Base-by-base conservation (phyloP, 2,888 invertebrate genomes). In the Campaea margaritaria region DNA sequence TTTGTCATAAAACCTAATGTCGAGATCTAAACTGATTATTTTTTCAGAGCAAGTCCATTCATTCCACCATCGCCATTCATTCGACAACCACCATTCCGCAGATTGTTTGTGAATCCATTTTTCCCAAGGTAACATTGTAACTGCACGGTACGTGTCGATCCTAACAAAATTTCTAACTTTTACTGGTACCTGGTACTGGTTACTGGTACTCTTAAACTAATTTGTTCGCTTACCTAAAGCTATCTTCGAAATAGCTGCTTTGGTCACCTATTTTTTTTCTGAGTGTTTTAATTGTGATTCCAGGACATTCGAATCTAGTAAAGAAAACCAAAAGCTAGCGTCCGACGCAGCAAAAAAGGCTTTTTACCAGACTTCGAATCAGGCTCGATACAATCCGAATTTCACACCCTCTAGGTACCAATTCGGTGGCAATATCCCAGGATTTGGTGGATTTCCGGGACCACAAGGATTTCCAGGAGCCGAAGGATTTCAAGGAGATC, bases 291-390 rank as follows among this genome's bases (percentile, higher is more conserved):
- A 43, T 75, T 70, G 61, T 83, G 61, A 64, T 81, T 87, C 64
- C 91, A 91, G 91, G 85, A 80, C 78, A 49, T 89, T 89, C 74
- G 69, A 78, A 74, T 67, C 78, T 21, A 83, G 85, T 73, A 60
- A 83, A 59, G 82, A 83, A 56, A 83, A 78, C 65, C 91, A 90
- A 70, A 81, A 69, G 56, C 74, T 83, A 66, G 91, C 91, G 47
- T 78, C 79, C 64, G 72, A 83, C 64, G 87, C 91, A 12, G 91
- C 92, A 36, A 82, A 75, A 55, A 89, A 87, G 74, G 90, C 92
- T 41, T 92, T 76, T 74, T 89, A 89, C 67, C 65, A 87, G 67
- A 84, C 91, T 11, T 82, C 85, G 62, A 87, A 87, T 72, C 78
- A 80, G 62, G 79, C 81, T 68, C 81, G 81, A 69, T 76, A 74